Conservation (phyloP, 2,888 invertebrate genomes). For the Emmelina monodactyla region DNA sequence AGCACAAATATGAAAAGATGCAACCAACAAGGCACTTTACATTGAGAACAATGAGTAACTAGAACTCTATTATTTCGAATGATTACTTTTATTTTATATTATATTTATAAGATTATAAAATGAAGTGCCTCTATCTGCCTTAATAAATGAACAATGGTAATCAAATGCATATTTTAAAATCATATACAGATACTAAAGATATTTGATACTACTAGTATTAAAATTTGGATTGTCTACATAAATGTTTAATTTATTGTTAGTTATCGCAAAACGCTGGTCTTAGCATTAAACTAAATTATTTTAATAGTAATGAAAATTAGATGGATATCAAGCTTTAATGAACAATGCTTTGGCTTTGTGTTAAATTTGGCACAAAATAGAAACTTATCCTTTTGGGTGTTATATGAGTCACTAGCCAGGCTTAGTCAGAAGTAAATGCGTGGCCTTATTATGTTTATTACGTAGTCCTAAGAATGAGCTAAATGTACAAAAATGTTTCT, state of each 20-base stretch:
- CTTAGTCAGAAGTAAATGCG: not conserved
- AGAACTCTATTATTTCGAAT: no score
- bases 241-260: conserved; percentile 5
- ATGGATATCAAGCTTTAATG: conserved; percentile 1
- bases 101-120: conserved; percentile 27
- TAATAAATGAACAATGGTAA: conserved; percentile 24
- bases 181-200: conserved; percentile 10
- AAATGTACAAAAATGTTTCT: not conserved
- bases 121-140: conserved; percentile 52
- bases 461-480: not conserved
- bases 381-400: not conserved
- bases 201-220: conserved; percentile 3
- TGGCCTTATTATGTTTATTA: not conserved
- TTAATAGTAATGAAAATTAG: conserved; percentile 19
- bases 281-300: conserved; percentile 47
- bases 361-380: not conserved
- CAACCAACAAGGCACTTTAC: not conserved
- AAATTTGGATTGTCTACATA: not conserved
- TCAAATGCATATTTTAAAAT: conserved; percentile 14
- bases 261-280: conserved; percentile 33
- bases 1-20: conserved; percentile 26
- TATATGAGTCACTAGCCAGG: not conserved
- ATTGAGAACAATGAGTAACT: not conserved
- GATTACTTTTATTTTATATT: no score
- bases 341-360: not conserved